A percentile compares a stretch with the other conserved stretches of the same genome.
Evolutionary conservation across 2,888 invertebrate species (phyloP).

Genomic region (Neria commutata): DNA sequence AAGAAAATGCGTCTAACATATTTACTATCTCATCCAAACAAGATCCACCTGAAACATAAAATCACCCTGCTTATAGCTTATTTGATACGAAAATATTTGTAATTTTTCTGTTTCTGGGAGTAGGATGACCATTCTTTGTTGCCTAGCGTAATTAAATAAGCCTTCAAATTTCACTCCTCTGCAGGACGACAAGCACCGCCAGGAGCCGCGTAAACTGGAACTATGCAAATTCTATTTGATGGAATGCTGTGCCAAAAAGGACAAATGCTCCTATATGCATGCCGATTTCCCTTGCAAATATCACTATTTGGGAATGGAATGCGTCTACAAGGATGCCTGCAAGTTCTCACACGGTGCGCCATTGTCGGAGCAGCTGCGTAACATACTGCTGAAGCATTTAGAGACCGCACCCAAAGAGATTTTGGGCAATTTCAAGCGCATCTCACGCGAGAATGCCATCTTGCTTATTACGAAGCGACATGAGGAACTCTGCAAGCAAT

Average conservation of each 20-base stretch:
- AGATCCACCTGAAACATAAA: no score
- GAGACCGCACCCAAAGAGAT: constrained; percentile 92
- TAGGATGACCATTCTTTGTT: no score
- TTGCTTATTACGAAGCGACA: constrained; percentile 64
- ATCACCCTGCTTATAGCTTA: no score
- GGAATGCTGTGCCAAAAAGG: constrained; percentile 92
- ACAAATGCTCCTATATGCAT: constrained; percentile 96
- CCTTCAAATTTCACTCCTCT: not conserved
- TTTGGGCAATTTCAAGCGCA: constrained; percentile 84
- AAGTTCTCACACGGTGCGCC: constrained; percentile 92
- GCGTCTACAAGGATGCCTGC: constrained; percentile 83
- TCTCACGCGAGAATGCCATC: constrained; percentile 78
- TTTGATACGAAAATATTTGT: no score
- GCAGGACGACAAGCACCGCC: constrained; percentile 85
- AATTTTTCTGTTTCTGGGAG: no score
- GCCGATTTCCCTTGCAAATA: constrained; percentile 97
- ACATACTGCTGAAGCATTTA: constrained; percentile 74
- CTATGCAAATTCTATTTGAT: constrained; percentile 95
- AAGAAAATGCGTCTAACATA: not conserved
- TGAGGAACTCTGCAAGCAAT: constrained; percentile 62
- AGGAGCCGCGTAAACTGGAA: constrained; percentile 90
- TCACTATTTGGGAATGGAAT: constrained; percentile 90
- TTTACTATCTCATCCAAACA: no score
- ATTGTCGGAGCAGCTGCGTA: constrained; percentile 78
- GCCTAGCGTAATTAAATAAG: constrained; percentile 42